Percentiles rank a stretch among this genome's conserved stretches.
phyloP scores from a whole-genome alignment of 2,888 invertebrate genomes.

The Lasius fuliginosus region DNA sequence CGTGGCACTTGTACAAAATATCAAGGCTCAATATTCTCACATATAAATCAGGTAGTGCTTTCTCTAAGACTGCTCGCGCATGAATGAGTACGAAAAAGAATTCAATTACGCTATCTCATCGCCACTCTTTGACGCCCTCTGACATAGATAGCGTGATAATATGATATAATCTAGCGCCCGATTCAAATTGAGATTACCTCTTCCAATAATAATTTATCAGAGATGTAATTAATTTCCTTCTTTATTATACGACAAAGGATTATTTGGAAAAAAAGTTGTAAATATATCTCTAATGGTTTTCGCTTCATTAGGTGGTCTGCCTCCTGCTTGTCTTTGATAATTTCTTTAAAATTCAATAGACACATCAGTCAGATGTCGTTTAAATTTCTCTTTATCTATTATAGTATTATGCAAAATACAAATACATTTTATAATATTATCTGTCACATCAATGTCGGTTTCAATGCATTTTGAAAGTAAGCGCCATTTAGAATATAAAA shows the following conservation, averaged over 20 bases:
- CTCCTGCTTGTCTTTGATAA: conserved; percentile 3
- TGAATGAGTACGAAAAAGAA: no score
- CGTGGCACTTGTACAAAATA: no score
- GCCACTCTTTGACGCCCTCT: no score
- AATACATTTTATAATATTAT: background rate
- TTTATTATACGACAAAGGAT: background rate
- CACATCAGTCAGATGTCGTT: background rate
- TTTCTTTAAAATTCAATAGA: background rate
- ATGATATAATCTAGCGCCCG: no score
- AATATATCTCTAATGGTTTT: no score
- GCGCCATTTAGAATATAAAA: conserved; percentile 3
- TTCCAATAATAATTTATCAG: background rate
- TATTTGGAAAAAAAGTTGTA: no score
- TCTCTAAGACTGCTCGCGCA: no score
- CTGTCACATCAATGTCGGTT: background rate
- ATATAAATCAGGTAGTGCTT: no score
- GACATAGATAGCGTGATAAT: no score
- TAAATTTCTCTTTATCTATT: background rate
- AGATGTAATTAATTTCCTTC: background rate
- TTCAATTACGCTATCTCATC: no score
- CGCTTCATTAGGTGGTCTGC: background rate
- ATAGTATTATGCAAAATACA: conserved; percentile 5
- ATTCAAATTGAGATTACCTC: no score
- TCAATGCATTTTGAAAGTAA: conserved; percentile 9
- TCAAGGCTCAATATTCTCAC: no score